phyloP scores from a whole-genome alignment of 92 coral and sea anemone species.

The Virgularia gustaviana region DNA sequence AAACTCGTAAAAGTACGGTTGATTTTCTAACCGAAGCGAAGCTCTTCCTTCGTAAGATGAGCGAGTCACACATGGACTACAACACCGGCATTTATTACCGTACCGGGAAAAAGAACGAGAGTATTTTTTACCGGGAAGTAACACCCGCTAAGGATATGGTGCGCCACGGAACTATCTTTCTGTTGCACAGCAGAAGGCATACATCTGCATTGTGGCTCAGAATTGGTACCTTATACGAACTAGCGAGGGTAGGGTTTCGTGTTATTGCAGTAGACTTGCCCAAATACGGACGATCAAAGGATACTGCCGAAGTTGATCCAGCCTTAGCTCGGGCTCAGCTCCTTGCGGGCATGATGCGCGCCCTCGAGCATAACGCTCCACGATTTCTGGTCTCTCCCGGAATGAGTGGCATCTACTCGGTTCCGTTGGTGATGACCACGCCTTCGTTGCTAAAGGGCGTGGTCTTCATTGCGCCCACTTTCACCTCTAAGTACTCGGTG shows the following conservation, averaged over 20 bases:
- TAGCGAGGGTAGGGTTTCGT: conserved; percentile 61
- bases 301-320: conserved; percentile 58
- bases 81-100: background rate
- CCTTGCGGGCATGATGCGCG: conserved; percentile 54
- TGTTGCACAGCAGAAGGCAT: conserved; percentile 60
- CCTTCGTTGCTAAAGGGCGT: conserved; percentile 63
- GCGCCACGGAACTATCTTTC: conserved; percentile 49
- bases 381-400: conserved; percentile 69
- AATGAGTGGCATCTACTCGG: conserved; percentile 66
- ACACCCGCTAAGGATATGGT: conserved; percentile 17
- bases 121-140: conserved; percentile 67
- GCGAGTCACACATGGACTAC: background rate
- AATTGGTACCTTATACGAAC: conserved; percentile 67
- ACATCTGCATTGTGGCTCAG: conserved; percentile 69
- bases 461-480: conserved; percentile 75
- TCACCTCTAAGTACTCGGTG: conserved; percentile 61
- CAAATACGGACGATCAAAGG: conserved; percentile 65
- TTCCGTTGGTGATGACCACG: conserved; percentile 73
- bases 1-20: background rate
- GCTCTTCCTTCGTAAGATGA: background rate
- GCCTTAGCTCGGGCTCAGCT: conserved; percentile 35
- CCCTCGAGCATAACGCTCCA: conserved; percentile 47
- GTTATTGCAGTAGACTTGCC: conserved; percentile 86
- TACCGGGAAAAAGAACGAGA: background rate
- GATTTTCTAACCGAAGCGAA: background rate